These are phyloP conservation scores for Yponomeuta plumbellus DNA, from an alignment of 2,888 invertebrate genomes.

Conservation along the genomic window DNA sequence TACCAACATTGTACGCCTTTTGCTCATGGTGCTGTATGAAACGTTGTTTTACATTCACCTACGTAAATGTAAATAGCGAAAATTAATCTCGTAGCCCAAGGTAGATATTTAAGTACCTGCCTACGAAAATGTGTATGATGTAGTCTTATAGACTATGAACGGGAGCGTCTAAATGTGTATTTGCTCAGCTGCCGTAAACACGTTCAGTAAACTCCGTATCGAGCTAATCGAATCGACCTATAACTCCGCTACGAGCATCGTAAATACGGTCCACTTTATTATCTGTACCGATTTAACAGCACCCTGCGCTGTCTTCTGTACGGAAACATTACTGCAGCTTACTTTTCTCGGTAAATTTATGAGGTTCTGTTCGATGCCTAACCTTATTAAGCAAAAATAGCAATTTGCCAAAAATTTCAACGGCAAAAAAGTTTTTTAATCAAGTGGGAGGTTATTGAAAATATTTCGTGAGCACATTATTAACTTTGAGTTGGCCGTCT, in stretches of 20 bases:
- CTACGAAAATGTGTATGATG: not conserved
- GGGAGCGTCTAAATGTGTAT: conserved; percentile 33
- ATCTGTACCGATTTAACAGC: conserved; percentile 46
- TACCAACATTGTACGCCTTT: not conserved
- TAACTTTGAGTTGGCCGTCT: not conserved
- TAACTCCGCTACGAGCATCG: conserved; percentile 49
- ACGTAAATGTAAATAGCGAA: not conserved
- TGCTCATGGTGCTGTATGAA: not conserved
- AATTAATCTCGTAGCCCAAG: not conserved
- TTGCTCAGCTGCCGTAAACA: conserved; percentile 47
- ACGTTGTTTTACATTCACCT: not conserved
- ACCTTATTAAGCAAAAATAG: not conserved
- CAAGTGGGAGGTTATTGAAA: conserved; percentile 8
- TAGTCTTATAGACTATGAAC: not conserved
- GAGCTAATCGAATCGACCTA: conserved; percentile 61
- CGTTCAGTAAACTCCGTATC: conserved; percentile 50
- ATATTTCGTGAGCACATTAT: conserved; percentile 6
- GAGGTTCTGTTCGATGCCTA: not conserved
- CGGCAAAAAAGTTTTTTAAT: conserved; percentile 2
- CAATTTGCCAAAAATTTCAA: no score
- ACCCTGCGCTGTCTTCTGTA: conserved; percentile 23
- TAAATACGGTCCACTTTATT: conserved; percentile 58
- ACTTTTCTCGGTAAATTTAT: not conserved
- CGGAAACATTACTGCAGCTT: conserved; percentile 9
- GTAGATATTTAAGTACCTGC: not conserved